Base-by-base conservation (phyloP, 1,140 invertebrate species). In the Chrysomallon squamiferum region DNA sequence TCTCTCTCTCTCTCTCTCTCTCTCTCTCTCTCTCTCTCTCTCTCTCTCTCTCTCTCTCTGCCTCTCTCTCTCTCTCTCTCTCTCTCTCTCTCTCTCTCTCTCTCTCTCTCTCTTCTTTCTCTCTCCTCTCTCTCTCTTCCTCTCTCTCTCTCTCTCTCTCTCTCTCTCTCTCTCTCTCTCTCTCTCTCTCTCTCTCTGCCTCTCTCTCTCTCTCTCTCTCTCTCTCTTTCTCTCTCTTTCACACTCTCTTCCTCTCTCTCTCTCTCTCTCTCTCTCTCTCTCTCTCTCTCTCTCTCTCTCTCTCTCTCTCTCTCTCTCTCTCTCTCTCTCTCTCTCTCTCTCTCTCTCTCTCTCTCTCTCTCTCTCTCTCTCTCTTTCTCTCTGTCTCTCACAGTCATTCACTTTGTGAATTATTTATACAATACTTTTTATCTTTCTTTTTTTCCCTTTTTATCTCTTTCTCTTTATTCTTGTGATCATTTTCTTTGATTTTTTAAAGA, bases 241-340 rank as follows among this genome's bases (percentile, higher is more conserved):
- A 7, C 25, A n/a, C 58, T n/a, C n/a, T 41, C 35, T 41, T 38
- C 20, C 32, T 15, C 32, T 18, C 32, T 32, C 22, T 30, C 25
- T 25, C 43, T 49, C 45, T 50, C 20, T 50, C 45, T 50, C 20
- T 50, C 45, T 50, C 35, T 50, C 60, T 62, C 32, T 63, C 60
- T 62, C 43, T 47, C 60, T 47, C 60, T 62, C 60, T 62, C 27
- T 63, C 62, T 63, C 47, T 63, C 62, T 63, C 43, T 27, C 43
- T 56, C 5, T 35, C 25, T 33, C 27, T 56, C 3, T 49, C 27
- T n/a, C 27, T 32, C 5, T 49, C 20, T 18, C 41, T 49, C 3
- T 61, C 47, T 25, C 11, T 49, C 20, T 49, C 9, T 30, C 38
- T 47, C 41, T 62, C 45, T 30, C 22, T 47, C 38, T 62, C 22